Evolutionary conservation across 92 coral and sea anemone genomes (phyloP), one percentile per base, ranked within the genome.

Genomic region (Pocillopora meandrina): DNA sequence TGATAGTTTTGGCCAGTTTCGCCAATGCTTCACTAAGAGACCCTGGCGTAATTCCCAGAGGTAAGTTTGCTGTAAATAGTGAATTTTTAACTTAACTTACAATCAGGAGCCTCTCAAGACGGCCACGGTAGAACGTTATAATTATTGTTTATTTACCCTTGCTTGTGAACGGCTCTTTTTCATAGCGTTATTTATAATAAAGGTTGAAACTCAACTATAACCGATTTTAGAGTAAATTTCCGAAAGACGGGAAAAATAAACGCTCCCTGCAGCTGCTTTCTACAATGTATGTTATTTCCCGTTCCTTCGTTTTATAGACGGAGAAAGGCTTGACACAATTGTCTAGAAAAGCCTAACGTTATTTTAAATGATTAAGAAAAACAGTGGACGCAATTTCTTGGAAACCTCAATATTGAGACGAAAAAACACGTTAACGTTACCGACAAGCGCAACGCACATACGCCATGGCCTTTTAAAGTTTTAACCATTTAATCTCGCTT

Each of bases 11-110:
- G 62, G 93, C 98, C 61, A 97, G 92, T 82, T 94, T 97, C 67
- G 89, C 98, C 76, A 98, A 97, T 88, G 99, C 99, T 9, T 89
- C 99, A 36, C 84, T 97, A 65, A 89, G 89, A 88, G 99, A 97
- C 80, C 99, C 99, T 10, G 99, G 99, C 14, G 88, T 92, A 36
- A 92, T 97, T 68, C 99, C 98, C 9, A 79, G 95, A 93, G 98
- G 99, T 97, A 90, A 73, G 79, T 60, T 9, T 34, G 12, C 21
- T 1, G 23, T 12, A 58, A 73, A 42, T 42, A 7, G 52, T 42
- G 52, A 42, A 71, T 26, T 15, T 56, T 21, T 34, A 49, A 20
- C 15, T 62, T 35, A 18, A 71, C 77, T 57, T 12, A 42, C 52
- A 11, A 12, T 18, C 64, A 56, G 66, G 60, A 64, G 58, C 59